Evolutionary conservation across 2,888 invertebrate genomes (phyloP).

Genomic region (Chirona hameri): DNA sequence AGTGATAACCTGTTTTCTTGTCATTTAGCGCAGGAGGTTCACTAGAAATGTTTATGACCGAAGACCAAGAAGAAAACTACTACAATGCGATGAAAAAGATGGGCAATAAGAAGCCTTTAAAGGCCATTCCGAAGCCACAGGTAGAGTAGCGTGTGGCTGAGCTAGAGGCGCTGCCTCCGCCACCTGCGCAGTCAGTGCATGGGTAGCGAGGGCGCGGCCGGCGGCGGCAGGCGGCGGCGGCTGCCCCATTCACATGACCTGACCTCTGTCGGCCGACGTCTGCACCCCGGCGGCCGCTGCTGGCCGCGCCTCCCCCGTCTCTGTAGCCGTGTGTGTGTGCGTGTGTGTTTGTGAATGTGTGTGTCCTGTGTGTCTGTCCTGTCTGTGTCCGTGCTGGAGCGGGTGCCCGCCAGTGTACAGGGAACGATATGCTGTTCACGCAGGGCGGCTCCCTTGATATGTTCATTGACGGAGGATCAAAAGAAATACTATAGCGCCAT

Average conservation of each 20-base stretch:
- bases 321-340: not conserved
- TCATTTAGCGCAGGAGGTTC: constrained; percentile 79
- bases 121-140: constrained; percentile 95
- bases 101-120: constrained; percentile 96
- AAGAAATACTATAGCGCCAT: constrained; percentile 99
- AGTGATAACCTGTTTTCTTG: constrained; percentile 14
- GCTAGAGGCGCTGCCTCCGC: too few species aligned
- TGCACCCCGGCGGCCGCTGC: too few species aligned
- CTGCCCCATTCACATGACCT: too few species aligned
- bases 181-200: not conserved
- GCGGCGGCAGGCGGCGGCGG: not conserved
- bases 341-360: not conserved
- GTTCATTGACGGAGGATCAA: constrained; percentile 99
- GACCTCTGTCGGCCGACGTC: too few species aligned
- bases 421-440: constrained; percentile 49
- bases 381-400: not conserved
- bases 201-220: too few species aligned
- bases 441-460: constrained; percentile 96
- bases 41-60: constrained; percentile 99
- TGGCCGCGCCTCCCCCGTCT: not conserved
- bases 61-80: constrained; percentile 99
- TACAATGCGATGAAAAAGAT: constrained; percentile 99
- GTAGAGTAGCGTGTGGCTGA: constrained; percentile 55
- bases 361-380: too few species aligned
- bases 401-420: not conserved